phyloP scores from a whole-genome alignment of 92 coral and sea anemone genomes.

The Porites cylindrica region DNA sequence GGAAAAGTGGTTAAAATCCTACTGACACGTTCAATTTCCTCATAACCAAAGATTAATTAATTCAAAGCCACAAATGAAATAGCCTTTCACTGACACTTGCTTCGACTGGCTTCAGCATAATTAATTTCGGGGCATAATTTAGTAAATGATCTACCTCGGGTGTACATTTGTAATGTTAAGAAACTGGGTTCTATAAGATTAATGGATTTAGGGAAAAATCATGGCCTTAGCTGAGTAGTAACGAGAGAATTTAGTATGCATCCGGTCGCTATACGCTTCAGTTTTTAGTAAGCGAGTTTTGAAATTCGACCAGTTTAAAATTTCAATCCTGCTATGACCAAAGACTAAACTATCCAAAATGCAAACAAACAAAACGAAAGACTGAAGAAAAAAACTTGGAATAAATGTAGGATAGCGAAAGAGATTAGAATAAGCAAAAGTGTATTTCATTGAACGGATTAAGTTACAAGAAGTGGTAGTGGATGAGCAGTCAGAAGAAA shows the following conservation, averaged over 20 bases:
- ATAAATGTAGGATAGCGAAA: too few species aligned
- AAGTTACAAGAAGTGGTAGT: too few species aligned
- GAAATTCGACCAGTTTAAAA: background rate
- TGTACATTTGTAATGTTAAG: background rate
- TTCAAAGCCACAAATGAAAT: background rate
- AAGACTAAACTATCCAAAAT: too few species aligned
- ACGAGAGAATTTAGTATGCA: conserved; percentile 4
- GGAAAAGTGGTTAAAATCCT: conserved; percentile 3
- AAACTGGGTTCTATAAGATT: background rate
- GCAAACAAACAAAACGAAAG: too few species aligned
- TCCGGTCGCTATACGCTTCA: background rate
- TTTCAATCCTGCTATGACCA: too few species aligned
- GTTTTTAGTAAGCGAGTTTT: background rate
- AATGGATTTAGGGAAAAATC: background rate
- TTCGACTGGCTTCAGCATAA: background rate
- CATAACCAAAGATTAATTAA: conserved; percentile 9
- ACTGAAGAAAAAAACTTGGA: too few species aligned
- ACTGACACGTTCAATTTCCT: background rate
- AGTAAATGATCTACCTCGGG: background rate
- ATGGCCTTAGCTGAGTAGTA: background rate
- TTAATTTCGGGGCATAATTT: too few species aligned
- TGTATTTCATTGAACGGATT: too few species aligned
- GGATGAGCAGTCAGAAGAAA: background rate
- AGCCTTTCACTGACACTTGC: background rate
- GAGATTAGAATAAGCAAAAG: too few species aligned